Percentiles rank a stretch among this genome's conserved stretches.
Evolutionary conservation across 2,888 invertebrate genomes (phyloP).

Genomic region (Hemaris fuciformis): DNA sequence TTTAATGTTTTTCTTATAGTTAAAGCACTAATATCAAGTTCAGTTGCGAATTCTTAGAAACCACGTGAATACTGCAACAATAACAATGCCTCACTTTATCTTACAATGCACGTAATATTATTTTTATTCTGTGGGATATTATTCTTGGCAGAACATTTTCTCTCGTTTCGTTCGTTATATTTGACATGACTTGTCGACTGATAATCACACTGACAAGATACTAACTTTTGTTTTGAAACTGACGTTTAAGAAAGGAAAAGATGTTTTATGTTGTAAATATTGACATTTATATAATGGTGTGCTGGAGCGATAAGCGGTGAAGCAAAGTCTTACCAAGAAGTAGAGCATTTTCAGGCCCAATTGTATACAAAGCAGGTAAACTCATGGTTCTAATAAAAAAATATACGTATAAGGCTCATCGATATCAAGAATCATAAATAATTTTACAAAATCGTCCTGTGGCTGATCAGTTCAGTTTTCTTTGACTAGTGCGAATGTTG

Average conservation of each 20-base stretch:
- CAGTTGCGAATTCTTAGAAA: neutral
- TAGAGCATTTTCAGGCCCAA: too few relatives aligned
- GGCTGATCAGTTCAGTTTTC: too few relatives aligned
- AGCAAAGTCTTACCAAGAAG: too few relatives aligned
- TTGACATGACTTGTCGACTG: conserved; percentile 13
- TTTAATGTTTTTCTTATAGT: neutral
- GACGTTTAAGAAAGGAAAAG: neutral
- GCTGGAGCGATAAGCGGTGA: too few relatives aligned
- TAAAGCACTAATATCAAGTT: neutral
- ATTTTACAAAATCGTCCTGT: too few relatives aligned
- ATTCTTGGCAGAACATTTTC: neutral
- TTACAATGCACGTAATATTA: conserved; percentile 1
- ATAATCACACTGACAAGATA: neutral
- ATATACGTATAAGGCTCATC: too few relatives aligned
- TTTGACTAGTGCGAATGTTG: too few relatives aligned
- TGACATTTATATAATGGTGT: neutral
- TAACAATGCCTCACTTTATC: neutral
- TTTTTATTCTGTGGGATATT: conserved; percentile 13
- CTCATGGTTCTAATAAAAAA: too few relatives aligned
- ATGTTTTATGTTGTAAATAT: neutral
- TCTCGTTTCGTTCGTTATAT: conserved; percentile 19
- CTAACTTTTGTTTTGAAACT: neutral
- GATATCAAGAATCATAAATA: too few relatives aligned
- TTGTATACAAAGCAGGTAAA: too few relatives aligned
- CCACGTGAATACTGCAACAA: neutral